phyloP scores from a whole-genome alignment of 1,140 invertebrate genomes.

The Palaemon carinicauda region DNA sequence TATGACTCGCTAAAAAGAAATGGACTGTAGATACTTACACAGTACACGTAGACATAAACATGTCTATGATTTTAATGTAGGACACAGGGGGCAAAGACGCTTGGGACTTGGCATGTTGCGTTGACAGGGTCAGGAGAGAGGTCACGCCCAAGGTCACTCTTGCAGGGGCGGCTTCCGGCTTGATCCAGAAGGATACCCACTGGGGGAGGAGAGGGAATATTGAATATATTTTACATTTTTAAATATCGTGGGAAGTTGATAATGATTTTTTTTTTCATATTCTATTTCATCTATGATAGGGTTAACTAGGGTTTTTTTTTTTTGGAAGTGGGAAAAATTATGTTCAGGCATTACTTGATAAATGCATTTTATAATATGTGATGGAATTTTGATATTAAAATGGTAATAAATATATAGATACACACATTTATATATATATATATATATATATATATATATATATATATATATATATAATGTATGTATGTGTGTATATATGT shows the following conservation, averaged over 20 bases:
- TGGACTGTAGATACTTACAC: slow-evolving; percentile 52
- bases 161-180: slow-evolving; percentile 54
- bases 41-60: slow-evolving; percentile 54
- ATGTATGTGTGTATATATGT: not conserved
- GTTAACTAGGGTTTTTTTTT: too few relatives aligned
- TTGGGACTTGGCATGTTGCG: slow-evolving; percentile 65
- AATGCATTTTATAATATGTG: too few relatives aligned
- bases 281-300: too few relatives aligned
- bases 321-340: too few relatives aligned
- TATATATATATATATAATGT: too few relatives aligned
- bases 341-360: too few relatives aligned
- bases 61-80: slow-evolving; percentile 43
- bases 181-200: slow-evolving; percentile 59
- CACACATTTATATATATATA: too few relatives aligned
- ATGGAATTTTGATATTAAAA: too few relatives aligned
- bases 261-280: too few relatives aligned
- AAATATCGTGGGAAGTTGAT: not conserved
- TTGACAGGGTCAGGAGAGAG: slow-evolving; percentile 86
- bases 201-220: not conserved
- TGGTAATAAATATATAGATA: too few relatives aligned
- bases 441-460: too few relatives aligned
- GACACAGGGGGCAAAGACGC: slow-evolving; percentile 29
- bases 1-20: too few relatives aligned
- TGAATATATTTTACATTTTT: not conserved
- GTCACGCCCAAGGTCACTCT: slow-evolving; percentile 90